These are phyloP conservation scores for Phrynocephalus versicolor DNA, from an alignment of 2,113 vertebrate genomes.

Conservation along the genomic window DNA sequence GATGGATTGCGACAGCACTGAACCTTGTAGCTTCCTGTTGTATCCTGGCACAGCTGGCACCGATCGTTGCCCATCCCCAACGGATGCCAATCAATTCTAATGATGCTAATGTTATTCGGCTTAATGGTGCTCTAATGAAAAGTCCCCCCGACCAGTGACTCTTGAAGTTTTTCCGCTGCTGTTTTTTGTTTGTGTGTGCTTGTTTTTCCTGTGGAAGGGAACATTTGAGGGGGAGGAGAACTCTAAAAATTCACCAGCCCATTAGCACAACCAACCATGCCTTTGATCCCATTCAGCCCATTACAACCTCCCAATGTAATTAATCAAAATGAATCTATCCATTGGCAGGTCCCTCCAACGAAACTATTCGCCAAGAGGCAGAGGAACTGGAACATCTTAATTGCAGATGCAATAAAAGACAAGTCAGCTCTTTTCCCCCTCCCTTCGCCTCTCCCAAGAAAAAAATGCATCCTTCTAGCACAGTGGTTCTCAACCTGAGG, in stretches of 20 bases:
- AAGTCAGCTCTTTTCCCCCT: not conserved
- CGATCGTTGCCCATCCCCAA: not conserved
- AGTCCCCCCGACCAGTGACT: not conserved
- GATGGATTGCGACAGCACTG: conserved; percentile 16
- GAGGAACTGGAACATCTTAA: conserved; percentile 49
- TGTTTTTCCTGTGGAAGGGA: not conserved
- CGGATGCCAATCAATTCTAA: not conserved
- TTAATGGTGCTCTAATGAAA: too few relatives aligned
- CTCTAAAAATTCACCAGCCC: conserved; percentile 15
- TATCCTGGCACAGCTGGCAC: not conserved
- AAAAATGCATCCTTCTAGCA: not conserved
- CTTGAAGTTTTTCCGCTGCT: not conserved
- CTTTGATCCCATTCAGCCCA: not conserved
- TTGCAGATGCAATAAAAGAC: conserved; percentile 31
- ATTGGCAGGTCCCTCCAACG: conserved; percentile 44
- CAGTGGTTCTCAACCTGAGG: too few relatives aligned
- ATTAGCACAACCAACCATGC: not conserved
- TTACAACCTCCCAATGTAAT: conserved; percentile 26
- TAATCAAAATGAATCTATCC: conserved; percentile 43
- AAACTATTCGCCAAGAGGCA: conserved; percentile 56
- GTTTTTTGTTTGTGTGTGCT: not conserved
- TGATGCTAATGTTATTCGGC: not conserved
- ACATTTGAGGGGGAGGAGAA: not conserved
- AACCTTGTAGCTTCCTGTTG: accelerated
- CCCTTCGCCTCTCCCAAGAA: not conserved